Evolutionary conservation across 2,888 invertebrate genomes (phyloP).

Genomic region (Agonopterix subpropinquella): DNA sequence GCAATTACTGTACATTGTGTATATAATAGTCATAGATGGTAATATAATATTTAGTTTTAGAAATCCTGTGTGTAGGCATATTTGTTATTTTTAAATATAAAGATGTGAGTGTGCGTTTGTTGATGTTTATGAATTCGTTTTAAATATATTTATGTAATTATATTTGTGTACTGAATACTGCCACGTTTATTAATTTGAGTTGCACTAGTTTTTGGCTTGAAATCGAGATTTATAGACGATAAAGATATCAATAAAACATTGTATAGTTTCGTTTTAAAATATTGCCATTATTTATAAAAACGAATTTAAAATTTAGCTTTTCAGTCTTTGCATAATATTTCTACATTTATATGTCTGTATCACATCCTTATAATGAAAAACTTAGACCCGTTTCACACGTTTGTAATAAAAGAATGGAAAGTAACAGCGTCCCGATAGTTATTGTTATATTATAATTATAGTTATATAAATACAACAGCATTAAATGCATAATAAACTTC

Average conservation of each 20-base stretch:
- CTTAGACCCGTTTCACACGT: too few species aligned
- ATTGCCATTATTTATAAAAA: too few species aligned
- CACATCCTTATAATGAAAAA: background rate
- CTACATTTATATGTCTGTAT: background rate
- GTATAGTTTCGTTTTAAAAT: too few species aligned
- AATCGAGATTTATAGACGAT: too few species aligned
- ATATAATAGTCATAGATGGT: conserved; percentile 59
- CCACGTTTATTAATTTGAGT: conserved; percentile 9
- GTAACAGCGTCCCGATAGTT: too few species aligned
- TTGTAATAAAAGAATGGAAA: too few species aligned
- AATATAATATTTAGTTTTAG: conserved; percentile 43
- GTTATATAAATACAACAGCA: background rate
- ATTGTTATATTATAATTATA: background rate
- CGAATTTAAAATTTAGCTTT: background rate
- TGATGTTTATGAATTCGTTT: conserved; percentile 32
- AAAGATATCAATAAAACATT: too few species aligned
- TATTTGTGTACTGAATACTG: conserved; percentile 9
- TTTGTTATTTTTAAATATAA: conserved; percentile 40
- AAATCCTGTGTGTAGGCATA: conserved; percentile 42
- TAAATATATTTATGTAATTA: conserved; percentile 23
- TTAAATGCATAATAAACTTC: background rate
- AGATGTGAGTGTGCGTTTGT: conserved; percentile 32
- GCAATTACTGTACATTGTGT: conserved; percentile 62
- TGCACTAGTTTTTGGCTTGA: too few species aligned
- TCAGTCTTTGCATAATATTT: conserved; percentile 3